Evolutionary conservation across 2,888 invertebrate genomes (phyloP).

Genomic region (Volucella inanis): DNA sequence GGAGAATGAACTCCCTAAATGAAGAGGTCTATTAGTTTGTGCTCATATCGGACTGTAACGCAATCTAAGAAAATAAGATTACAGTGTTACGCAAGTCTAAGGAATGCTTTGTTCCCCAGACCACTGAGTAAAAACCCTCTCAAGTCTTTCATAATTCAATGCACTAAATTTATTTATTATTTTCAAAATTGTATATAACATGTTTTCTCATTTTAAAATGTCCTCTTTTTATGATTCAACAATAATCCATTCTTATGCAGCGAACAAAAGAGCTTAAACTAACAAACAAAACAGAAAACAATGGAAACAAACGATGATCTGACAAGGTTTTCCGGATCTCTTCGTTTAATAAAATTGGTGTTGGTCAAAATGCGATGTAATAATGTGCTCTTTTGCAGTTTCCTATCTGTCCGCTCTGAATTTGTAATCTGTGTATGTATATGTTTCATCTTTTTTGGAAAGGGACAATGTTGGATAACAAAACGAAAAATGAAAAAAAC

Average conservation of each 20-base stretch:
- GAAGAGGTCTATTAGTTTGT: too few species aligned
- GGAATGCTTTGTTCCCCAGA: not conserved
- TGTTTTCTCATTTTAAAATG: constrained; percentile 34
- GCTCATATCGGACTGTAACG: too few species aligned
- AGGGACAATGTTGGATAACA: constrained; percentile 28
- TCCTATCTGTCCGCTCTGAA: constrained; percentile 9
- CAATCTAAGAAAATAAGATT: not conserved
- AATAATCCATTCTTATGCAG: constrained; percentile 21
- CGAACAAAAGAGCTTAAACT: constrained; percentile 21
- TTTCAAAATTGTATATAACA: constrained; percentile 35
- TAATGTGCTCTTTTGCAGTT: constrained; percentile 1
- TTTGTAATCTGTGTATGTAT: constrained; percentile 1
- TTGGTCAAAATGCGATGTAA: constrained; percentile 45
- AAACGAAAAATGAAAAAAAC: constrained; percentile 10
- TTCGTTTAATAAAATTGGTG: constrained; percentile 31
- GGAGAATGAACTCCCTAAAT: too few species aligned
- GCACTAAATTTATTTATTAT: constrained; percentile 62
- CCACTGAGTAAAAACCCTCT: not conserved
- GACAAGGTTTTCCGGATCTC: not conserved
- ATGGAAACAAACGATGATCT: constrained; percentile 1
- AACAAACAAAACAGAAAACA: constrained; percentile 26
- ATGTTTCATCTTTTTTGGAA: constrained; percentile 10
- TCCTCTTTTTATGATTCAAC: constrained; percentile 38
- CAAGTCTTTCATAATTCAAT: constrained; percentile 43
- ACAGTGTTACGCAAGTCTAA: not conserved